phyloP scores from a whole-genome alignment of 2,888 invertebrate species.

The Uloborus plumipes region DNA sequence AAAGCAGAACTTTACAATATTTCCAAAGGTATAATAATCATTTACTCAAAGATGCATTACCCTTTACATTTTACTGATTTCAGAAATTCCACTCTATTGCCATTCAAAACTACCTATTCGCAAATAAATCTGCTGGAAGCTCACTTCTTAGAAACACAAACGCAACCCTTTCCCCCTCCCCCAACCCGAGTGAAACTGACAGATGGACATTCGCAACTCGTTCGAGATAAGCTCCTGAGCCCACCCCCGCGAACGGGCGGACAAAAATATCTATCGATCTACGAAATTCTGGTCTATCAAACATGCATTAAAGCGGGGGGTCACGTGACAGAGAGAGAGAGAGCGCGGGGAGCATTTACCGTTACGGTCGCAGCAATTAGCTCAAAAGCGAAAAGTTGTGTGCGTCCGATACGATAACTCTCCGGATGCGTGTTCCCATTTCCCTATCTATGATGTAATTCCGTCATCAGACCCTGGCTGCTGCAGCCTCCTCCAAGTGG shows the following conservation, averaged over 20 bases:
- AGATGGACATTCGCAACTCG: too few relatives aligned
- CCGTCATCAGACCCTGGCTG: constrained; percentile 63
- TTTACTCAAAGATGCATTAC: too few relatives aligned
- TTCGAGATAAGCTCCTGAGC: constrained; percentile 12
- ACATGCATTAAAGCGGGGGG: constrained; percentile 50
- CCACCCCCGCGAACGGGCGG: not conserved
- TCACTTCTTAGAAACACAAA: constrained; percentile 1
- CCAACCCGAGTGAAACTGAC: constrained; percentile 23
- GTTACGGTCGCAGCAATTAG: constrained; percentile 55
- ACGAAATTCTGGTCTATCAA: constrained; percentile 59
- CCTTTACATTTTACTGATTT: too few relatives aligned
- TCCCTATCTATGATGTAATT: constrained; percentile 60
- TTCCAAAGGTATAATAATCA: too few relatives aligned
- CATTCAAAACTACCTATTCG: too few relatives aligned
- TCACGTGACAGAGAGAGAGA: constrained; percentile 10
- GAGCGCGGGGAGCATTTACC: constrained; percentile 47
- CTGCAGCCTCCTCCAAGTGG: constrained; percentile 15
- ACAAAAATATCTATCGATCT: constrained; percentile 51
- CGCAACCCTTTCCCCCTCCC: constrained; percentile 13
- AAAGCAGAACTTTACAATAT: too few relatives aligned
- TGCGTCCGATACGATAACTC: constrained; percentile 46
- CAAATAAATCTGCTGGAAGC: too few relatives aligned
- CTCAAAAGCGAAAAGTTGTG: constrained; percentile 43
- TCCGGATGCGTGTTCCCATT: constrained; percentile 51
- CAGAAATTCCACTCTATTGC: too few relatives aligned